Evolutionary conservation across 2,113 vertebrate species (phyloP).

Genomic region (Oxyruncus cristatus): DNA sequence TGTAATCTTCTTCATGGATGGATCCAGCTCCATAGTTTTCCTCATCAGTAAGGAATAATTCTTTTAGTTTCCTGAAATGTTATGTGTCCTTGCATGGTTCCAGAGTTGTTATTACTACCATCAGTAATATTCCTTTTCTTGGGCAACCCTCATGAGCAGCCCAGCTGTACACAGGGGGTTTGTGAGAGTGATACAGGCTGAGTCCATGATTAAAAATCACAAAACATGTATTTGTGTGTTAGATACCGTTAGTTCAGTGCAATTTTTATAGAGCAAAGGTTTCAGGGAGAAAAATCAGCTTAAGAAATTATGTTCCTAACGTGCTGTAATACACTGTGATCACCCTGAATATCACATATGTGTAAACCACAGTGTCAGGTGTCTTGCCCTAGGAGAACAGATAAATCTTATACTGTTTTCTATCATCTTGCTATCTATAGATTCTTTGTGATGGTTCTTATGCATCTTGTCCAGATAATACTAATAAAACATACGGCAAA

Average conservation of each 20-base stretch:
- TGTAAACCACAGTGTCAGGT: neutral
- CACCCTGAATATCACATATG: neutral
- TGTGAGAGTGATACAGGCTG: neutral
- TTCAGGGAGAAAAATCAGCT: neutral
- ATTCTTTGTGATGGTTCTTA: neutral
- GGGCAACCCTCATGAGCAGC: accelerated
- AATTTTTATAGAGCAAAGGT: neutral
- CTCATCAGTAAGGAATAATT: neutral
- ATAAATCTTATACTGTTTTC: neutral
- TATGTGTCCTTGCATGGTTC: neutral
- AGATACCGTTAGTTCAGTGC: neutral
- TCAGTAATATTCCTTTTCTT: neutral
- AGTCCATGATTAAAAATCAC: neutral
- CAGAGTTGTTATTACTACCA: neutral
- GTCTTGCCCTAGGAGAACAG: neutral
- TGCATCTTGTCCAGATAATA: neutral
- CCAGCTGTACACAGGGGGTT: neutral
- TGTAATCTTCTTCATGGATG: neutral
- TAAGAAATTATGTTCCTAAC: neutral
- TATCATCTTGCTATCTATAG: neutral
- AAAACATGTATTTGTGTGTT: neutral
- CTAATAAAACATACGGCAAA: neutral
- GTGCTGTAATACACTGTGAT: neutral
- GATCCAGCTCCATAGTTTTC: neutral
- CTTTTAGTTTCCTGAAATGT: neutral